These are phyloP conservation scores for Archips xylosteana DNA, from an alignment of 2,888 invertebrate genomes.

Conservation along the genomic window DNA sequence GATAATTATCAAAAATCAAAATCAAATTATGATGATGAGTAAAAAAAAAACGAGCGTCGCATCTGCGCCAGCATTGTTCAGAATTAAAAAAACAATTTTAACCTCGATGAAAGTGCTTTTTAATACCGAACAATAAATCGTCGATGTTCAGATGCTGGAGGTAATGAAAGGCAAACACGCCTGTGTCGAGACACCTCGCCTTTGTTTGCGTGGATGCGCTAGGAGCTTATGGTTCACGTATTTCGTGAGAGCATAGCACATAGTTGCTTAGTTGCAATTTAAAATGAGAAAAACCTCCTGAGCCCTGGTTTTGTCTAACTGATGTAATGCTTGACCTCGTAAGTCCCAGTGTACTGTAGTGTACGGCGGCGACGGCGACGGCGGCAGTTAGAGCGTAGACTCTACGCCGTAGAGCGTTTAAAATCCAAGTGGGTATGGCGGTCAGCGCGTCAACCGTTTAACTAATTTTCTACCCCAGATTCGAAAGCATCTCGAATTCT, in stretches of 20 bases:
- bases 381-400: too few species aligned
- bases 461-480: too few species aligned
- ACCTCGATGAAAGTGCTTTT: constrained; percentile 18
- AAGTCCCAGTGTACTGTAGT: too few species aligned
- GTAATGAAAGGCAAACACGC: constrained; percentile 72
- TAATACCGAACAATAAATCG: constrained; percentile 34
- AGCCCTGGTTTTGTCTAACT: not conserved
- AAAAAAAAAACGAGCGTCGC: not conserved
- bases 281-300: not conserved
- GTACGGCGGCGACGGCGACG: too few species aligned
- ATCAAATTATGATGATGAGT: too few species aligned
- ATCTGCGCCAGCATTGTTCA: not conserved
- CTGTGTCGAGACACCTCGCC: constrained; percentile 53
- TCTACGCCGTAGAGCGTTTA: too few species aligned
- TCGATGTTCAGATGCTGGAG: constrained; percentile 42
- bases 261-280: not conserved
- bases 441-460: too few species aligned
- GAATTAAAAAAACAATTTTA: constrained; percentile 4
- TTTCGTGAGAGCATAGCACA: not conserved
- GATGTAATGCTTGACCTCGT: too few species aligned
- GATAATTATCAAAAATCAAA: too few species aligned
- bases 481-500: too few species aligned
- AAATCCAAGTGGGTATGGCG: too few species aligned
- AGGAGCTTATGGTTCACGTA: constrained; percentile 34
- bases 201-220: constrained; percentile 51